Evolutionary conservation across 2,797 vertebrate genomes (phyloP).

Genomic region (Erpetoichthys calabaricus): DNA sequence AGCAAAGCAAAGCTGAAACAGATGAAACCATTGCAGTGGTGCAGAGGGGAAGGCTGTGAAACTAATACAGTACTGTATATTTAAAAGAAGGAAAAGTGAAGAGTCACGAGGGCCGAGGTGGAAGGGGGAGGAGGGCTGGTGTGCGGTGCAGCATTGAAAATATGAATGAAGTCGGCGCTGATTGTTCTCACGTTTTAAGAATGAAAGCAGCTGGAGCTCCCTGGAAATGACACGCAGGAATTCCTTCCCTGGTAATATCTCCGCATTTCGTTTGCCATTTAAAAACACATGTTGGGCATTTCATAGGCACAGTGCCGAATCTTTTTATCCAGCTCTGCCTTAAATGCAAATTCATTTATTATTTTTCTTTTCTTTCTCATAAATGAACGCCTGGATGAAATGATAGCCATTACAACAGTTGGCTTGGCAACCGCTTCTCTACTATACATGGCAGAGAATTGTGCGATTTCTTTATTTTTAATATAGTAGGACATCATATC

Average conservation of each 20-base stretch:
- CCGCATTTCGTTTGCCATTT: not conserved
- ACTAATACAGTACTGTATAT: not conserved
- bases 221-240: constrained; percentile 9
- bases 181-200: constrained; percentile 6
- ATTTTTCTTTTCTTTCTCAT: not conserved
- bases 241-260: constrained; percentile 3
- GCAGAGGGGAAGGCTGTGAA: constrained; percentile 5
- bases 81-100: constrained; percentile 1
- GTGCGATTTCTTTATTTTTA: no score
- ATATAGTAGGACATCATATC: no score
- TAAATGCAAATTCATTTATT: not conserved
- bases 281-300: not conserved
- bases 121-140: constrained; percentile 1
- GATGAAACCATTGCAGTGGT: not conserved
- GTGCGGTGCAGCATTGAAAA: not conserved
- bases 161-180: constrained; percentile 2
- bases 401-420: not conserved
- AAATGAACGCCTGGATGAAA: not conserved
- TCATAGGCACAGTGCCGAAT: not conserved
- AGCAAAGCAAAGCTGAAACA: not conserved
- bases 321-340: not conserved
- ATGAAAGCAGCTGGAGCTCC: constrained; percentile 8
- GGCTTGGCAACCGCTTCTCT: constrained; percentile 1
- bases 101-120: not conserved
- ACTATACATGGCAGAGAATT: no score